These are phyloP conservation scores for Habropoda laboriosa DNA, from an alignment of 1,140 invertebrate species.

Conservation along the genomic window DNA sequence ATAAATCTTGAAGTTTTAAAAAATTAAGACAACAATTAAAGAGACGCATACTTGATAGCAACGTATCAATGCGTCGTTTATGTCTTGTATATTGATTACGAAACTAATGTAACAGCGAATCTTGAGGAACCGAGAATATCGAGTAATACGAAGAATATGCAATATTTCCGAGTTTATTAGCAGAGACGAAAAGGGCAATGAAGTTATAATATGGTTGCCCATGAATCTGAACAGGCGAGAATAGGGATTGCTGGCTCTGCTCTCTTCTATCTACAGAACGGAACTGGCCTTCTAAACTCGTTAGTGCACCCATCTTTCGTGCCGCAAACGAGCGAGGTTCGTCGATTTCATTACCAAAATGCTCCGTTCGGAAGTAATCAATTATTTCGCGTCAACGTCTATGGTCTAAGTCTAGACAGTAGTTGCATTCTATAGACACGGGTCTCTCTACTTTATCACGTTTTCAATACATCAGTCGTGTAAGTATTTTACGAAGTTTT, in stretches of 20 bases:
- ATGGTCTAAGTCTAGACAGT: too few species aligned
- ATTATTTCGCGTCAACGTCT: slow-evolving; percentile 59
- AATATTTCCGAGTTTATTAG: slow-evolving; percentile 51
- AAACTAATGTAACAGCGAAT: too few species aligned
- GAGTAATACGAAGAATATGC: neutral
- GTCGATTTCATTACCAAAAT: slow-evolving; percentile 65
- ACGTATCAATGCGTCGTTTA: too few species aligned
- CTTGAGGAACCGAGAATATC: neutral
- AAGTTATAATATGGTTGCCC: slow-evolving; percentile 62
- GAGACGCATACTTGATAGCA: too few species aligned
- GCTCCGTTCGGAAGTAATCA: slow-evolving; percentile 58
- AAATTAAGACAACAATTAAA: too few species aligned
- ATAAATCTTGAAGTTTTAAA: too few species aligned
- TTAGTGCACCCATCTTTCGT: slow-evolving; percentile 60
- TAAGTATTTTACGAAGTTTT: neutral
- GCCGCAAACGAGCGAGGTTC: slow-evolving; percentile 51
- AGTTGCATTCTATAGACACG: slow-evolving; percentile 15
- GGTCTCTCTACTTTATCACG: neutral
- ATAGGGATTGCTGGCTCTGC: slow-evolving; percentile 36
- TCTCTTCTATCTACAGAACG: slow-evolving; percentile 37
- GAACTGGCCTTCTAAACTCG: slow-evolving; percentile 60
- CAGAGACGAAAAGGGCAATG: slow-evolving; percentile 40
- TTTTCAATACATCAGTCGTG: neutral
- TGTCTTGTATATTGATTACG: too few species aligned
- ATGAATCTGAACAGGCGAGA: slow-evolving; percentile 42